A percentile compares a stretch with the other conserved stretches of the same genome.
Conservation (phyloP, 2,113 vertebrate genomes). For the Pterocles orientalis region DNA sequence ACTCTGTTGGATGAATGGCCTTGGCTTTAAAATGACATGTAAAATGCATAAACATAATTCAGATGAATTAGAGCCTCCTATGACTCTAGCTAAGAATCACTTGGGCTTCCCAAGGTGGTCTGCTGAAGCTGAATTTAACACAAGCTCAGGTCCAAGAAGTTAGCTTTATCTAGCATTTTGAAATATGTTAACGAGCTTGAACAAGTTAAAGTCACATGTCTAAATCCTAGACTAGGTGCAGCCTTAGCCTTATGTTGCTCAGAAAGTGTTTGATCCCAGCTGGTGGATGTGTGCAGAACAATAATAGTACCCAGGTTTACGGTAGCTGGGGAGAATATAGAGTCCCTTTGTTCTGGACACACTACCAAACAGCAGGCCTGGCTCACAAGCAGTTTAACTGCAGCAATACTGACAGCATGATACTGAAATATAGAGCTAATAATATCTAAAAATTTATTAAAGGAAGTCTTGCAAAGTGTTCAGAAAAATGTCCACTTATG, state of each 20-base stretch:
- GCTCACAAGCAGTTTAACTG: not conserved
- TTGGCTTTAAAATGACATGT: not conserved
- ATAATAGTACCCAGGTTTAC: not conserved
- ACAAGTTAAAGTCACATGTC: not conserved
- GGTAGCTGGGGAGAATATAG: not conserved
- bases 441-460: not conserved
- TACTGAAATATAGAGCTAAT: not conserved
- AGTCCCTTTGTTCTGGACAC: not conserved
- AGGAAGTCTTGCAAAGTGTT: not conserved
- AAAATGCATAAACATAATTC: not conserved
- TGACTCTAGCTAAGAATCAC: not conserved
- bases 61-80: not conserved
- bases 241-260: not conserved
- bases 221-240: not conserved
- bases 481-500: not conserved
- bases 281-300: not conserved
- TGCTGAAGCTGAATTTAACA: not conserved
- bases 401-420: not conserved
- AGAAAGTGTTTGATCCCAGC: not conserved
- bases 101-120: not conserved
- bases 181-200: not conserved
- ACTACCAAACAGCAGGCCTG: not conserved
- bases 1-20: not conserved
- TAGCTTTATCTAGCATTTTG: not conserved
- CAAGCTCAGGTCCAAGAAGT: not conserved